These are phyloP conservation scores for Glandiceps talaboti DNA, from an alignment of 53 echinoderm and acorn worm genomes.

Conservation along the genomic window DNA sequence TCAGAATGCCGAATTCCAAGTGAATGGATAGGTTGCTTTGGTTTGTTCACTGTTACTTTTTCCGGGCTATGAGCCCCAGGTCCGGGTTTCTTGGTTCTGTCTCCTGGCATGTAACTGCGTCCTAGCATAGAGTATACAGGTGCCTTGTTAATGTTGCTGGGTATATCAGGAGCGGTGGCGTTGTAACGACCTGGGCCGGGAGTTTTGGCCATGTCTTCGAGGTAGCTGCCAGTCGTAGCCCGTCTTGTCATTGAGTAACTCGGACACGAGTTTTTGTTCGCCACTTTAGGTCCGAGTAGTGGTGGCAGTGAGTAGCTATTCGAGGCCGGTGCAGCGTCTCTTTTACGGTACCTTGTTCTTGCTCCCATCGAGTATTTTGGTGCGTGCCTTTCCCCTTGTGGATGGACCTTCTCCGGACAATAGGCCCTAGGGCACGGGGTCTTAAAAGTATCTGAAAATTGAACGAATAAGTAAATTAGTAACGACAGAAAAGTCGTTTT, in stretches of 20 bases:
- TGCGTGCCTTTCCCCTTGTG: slow-evolving; percentile 90
- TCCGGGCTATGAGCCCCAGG: slow-evolving; percentile 95
- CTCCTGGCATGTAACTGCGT: slow-evolving; percentile 58
- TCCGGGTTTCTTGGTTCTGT: slow-evolving; percentile 62
- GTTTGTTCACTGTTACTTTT: slow-evolving; percentile 71
- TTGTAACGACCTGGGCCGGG: slow-evolving; percentile 88
- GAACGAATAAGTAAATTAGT: no score
- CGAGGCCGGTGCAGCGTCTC: slow-evolving; percentile 77
- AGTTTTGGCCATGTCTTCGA: slow-evolving; percentile 88
- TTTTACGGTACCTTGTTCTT: slow-evolving; percentile 76
- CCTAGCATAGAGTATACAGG: slow-evolving; percentile 95
- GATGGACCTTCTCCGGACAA: slow-evolving; percentile 86
- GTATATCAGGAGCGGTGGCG: slow-evolving; percentile 60
- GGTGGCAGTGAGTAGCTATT: slow-evolving; percentile 77
- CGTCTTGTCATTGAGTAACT: slow-evolving; percentile 85
- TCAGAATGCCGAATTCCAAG: slow-evolving; percentile 92
- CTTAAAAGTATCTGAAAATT: slow-evolving; percentile 65
- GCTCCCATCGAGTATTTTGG: slow-evolving; percentile 78
- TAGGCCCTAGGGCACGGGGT: slow-evolving; percentile 97
- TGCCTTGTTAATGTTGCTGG: slow-evolving; percentile 43
- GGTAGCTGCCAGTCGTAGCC: slow-evolving; percentile 77
- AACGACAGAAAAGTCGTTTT: no score
- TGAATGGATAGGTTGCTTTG: slow-evolving; percentile 66
- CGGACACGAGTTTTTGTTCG: slow-evolving; percentile 67
- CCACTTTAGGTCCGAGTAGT: slow-evolving; percentile 55